Percentiles rank a stretch among this genome's conserved stretches.
phyloP scores from a whole-genome alignment of 2,888 invertebrate species.

The Brachypterus glaber region DNA sequence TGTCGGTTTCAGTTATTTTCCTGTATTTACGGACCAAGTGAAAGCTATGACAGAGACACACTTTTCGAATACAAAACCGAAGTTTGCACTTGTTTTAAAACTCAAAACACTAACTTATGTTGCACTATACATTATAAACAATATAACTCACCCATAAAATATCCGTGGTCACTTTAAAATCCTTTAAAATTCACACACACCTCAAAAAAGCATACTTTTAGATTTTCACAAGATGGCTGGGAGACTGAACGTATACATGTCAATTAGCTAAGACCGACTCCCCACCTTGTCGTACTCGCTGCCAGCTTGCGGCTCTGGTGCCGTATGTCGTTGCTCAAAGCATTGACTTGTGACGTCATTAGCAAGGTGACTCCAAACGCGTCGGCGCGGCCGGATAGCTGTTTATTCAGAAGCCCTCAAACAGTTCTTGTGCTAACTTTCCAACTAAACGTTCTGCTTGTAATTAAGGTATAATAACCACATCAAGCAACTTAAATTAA shows the following conservation, averaged over 20 bases:
- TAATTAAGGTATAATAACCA: too few relatives aligned
- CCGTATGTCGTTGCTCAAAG: constrained; percentile 29
- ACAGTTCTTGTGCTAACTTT: too few relatives aligned
- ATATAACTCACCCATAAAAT: constrained; percentile 39
- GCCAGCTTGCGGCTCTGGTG: constrained; percentile 9
- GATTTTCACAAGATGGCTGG: constrained; percentile 42
- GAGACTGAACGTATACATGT: constrained; percentile 38
- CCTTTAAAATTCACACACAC: constrained; percentile 40
- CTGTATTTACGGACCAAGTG: constrained; percentile 29
- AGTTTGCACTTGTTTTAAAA: constrained; percentile 15
- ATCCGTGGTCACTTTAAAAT: constrained; percentile 35
- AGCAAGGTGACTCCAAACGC: constrained; percentile 33
- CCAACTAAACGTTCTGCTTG: too few relatives aligned
- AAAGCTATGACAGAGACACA: constrained; percentile 32
- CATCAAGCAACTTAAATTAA: too few relatives aligned
- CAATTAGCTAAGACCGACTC: constrained; percentile 29
- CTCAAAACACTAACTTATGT: constrained; percentile 16
- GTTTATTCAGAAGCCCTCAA: constrained; percentile 28
- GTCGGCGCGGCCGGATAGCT: constrained; percentile 25
- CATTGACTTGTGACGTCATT: constrained; percentile 33
- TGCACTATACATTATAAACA: constrained; percentile 17
- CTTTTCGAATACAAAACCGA: constrained; percentile 22
- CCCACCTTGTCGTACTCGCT: constrained; percentile 10
- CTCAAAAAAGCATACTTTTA: constrained; percentile 43
- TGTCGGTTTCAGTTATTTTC: constrained; percentile 26